A percentile compares a stretch with the other conserved stretches of the same genome.
Conservation (phyloP, 2,113 vertebrate genomes). For the Notothenia rossii region DNA sequence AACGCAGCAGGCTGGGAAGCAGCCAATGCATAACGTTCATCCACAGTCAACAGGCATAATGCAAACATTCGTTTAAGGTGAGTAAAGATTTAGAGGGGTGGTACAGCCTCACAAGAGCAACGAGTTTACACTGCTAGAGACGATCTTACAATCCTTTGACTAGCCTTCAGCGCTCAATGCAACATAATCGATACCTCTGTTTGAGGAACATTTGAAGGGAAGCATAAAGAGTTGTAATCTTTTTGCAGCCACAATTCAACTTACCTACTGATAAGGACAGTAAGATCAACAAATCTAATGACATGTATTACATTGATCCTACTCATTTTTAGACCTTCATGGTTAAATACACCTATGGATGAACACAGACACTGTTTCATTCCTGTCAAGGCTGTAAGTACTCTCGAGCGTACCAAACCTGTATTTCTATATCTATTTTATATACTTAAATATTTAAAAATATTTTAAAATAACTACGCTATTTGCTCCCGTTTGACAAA, state of each 20-base stretch:
- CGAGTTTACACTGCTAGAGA: not conserved
- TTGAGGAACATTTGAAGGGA: not conserved
- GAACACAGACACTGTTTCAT: not conserved
- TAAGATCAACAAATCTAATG: constrained; percentile 15
- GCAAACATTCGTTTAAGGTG: constrained; percentile 7
- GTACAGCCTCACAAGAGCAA: constrained; percentile 10
- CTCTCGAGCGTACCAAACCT: not conserved
- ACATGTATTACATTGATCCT: too few relatives aligned
- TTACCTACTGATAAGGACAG: not conserved
- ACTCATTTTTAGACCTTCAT: too few relatives aligned
- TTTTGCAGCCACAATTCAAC: not conserved
- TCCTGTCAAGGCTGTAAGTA: not conserved
- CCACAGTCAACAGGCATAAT: constrained; percentile 44
- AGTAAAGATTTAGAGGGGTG: constrained; percentile 5
- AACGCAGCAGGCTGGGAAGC: constrained; percentile 44
- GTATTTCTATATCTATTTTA: not conserved
- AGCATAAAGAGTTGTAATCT: not conserved
- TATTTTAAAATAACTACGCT: not conserved
- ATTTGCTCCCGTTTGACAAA: not conserved
- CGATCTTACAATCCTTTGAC: constrained; percentile 3
- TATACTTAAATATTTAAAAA: not conserved
- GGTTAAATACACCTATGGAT: not conserved
- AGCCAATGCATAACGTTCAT: constrained; percentile 46
- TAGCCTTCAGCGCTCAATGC: not conserved
- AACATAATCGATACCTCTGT: not conserved